Conservation (phyloP, 1,140 invertebrate genomes). For the Triops longicaudatus region DNA sequence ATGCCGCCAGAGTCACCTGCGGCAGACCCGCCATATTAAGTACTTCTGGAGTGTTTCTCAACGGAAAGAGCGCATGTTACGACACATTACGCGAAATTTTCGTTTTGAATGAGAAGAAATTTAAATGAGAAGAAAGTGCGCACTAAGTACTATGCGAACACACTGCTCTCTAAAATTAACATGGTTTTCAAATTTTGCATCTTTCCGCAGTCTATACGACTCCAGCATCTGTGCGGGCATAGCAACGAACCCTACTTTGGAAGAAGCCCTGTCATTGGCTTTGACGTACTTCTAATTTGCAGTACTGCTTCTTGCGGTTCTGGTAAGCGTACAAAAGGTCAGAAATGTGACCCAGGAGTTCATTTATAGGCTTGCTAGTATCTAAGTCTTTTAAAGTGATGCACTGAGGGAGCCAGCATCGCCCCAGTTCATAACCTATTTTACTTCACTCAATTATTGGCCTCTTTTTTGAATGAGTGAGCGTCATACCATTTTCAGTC, state of each 20-base stretch:
- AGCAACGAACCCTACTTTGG: neutral
- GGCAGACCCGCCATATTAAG: too few species aligned
- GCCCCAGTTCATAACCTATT: neutral
- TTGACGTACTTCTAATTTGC: neutral
- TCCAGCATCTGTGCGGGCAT: neutral
- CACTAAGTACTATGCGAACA: too few species aligned
- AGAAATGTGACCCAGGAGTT: slow-evolving; percentile 12
- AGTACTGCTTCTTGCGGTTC: neutral
- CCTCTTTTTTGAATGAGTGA: neutral
- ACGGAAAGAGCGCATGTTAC: too few species aligned
- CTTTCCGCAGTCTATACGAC: too few species aligned
- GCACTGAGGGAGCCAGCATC: slow-evolving; percentile 15
- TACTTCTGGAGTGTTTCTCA: too few species aligned
- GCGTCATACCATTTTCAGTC: neutral
- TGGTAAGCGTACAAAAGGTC: neutral
- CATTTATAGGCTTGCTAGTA: neutral
- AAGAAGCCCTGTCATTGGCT: neutral
- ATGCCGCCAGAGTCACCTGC: too few species aligned
- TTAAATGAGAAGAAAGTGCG: too few species aligned
- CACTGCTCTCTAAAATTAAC: too few species aligned
- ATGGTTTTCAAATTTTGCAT: too few species aligned
- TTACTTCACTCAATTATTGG: neutral
- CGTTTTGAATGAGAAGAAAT: too few species aligned
- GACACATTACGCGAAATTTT: too few species aligned
- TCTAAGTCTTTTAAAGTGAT: neutral